Conservation (phyloP, 2,797 vertebrate species). For the Rhadinocentrus ornatus region DNA sequence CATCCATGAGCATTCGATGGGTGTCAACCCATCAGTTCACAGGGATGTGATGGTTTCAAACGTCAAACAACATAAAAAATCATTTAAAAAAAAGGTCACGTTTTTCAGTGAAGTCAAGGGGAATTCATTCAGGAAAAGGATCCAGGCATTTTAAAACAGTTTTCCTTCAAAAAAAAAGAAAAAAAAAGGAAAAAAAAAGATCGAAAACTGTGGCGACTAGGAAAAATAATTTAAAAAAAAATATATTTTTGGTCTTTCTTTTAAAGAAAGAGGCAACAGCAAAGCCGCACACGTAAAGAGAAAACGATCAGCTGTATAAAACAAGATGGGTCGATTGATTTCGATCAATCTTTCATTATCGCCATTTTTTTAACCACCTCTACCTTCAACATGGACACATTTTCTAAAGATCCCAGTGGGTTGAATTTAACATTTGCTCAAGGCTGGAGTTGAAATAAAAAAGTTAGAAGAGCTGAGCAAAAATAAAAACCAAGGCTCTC, state of each 20-base stretch:
- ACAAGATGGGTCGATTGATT: slow-evolving; percentile 50
- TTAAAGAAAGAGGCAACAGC: slow-evolving; percentile 63
- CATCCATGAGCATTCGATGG: background rate
- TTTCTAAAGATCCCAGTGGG: slow-evolving; percentile 51
- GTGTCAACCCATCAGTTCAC: no score
- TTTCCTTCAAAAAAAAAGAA: no score
- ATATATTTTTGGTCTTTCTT: slow-evolving; percentile 60
- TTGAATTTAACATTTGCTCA: slow-evolving; percentile 32
- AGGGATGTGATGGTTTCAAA: no score
- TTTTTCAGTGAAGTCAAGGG: background rate
- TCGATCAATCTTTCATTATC: background rate
- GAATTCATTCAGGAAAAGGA: background rate
- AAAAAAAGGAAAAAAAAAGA: background rate
- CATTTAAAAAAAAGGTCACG: background rate
- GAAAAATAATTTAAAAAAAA: slow-evolving; percentile 51
- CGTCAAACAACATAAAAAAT: no score
- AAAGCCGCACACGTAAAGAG: slow-evolving; percentile 51
- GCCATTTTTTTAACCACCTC: slow-evolving; percentile 17
- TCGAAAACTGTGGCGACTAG: background rate
- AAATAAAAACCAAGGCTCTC: slow-evolving; percentile 24
- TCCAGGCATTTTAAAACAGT: background rate
- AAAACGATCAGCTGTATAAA: slow-evolving; percentile 48
- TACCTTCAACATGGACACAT: slow-evolving; percentile 26
- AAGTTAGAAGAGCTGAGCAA: background rate
- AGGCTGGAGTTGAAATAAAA: slow-evolving; percentile 23